Evolutionary conservation across 1,140 invertebrate genomes (phyloP), one percentile per base, ranked within the genome.

Genomic region (Drosophila dunni): DNA sequence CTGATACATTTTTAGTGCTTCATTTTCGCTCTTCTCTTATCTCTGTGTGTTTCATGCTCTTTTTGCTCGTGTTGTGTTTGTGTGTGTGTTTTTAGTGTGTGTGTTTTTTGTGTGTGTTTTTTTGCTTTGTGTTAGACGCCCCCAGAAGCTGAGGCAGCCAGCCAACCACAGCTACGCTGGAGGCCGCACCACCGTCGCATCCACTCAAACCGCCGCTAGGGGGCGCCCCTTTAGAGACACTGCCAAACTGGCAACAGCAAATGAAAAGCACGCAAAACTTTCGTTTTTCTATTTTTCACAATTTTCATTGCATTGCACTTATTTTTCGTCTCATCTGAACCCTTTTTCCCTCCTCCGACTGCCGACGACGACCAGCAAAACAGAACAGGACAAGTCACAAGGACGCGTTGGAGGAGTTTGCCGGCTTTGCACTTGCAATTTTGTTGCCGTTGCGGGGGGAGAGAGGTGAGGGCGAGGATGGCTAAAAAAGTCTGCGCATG

Each of bases 211-310:
- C 78, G 61, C 78, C 78, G 65, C 69, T 76, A 75, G 74, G 84
- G 83, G 84, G 77, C 73, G 53, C 77, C 84, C 88, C 74, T 88
- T 3, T 70, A 81, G 84, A 83, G 75, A 66, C 64, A 63, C 53
- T 67, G 70, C 70, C 54, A 67, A 58, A 67, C 66, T 45, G 79
- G 73, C 76, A 83, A 79, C 83, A 88, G 84, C 84, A 88, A 88
- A 88, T 88, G 84, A 80, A 86, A 88, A 88, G 75, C 84, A 83
- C 64, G 84, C 24, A 83, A 88, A 78, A 88, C 76, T 91, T 82
- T 83, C 74, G 73, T 91, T 91, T 88, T 88, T 91, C 83, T 86
- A 88, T 91, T 91, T 88, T 91, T 91, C 82, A 67, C 84, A 89
- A 84, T 91, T 81, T 88, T 78, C 80, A 83, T 83, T 81, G 75